Evolutionary conservation across 2,888 invertebrate genomes (phyloP).

Genomic region (Ophioninae sp.): DNA sequence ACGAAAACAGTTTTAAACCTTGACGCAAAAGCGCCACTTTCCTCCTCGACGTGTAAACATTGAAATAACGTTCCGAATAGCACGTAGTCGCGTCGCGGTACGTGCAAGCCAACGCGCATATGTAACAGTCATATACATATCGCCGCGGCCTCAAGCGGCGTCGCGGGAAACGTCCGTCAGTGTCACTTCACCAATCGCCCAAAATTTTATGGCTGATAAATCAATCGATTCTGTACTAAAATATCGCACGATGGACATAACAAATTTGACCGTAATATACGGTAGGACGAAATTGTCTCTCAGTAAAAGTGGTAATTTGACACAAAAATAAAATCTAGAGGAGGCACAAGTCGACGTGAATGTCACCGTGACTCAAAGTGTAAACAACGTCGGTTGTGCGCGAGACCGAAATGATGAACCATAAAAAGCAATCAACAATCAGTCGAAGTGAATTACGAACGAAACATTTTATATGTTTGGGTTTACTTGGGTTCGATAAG

Average conservation of each 20-base stretch:
- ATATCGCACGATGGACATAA: background rate
- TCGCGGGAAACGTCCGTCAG: background rate
- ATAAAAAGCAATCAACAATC: background rate
- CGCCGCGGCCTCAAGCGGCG: background rate
- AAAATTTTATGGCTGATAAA: background rate
- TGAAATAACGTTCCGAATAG: background rate
- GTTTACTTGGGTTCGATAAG: too few species aligned
- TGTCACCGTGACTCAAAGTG: background rate
- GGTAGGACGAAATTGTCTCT: background rate
- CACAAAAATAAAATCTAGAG: background rate
- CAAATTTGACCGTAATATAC: background rate
- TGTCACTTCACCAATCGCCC: background rate
- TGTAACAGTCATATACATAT: background rate
- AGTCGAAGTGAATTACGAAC: background rate
- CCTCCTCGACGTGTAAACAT: background rate
- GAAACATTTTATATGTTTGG: background rate
- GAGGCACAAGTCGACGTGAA: background rate
- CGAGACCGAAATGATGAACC: background rate
- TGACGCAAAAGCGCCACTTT: background rate
- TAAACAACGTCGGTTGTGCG: background rate
- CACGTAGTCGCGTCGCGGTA: background rate
- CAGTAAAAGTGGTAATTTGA: background rate
- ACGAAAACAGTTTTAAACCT: background rate
- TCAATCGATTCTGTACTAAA: background rate
- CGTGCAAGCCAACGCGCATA: background rate